Percentiles rank a stretch among this genome's conserved stretches.
phyloP scores from a whole-genome alignment of 1,140 invertebrate genomes.

The Drosophila ercepeae region DNA sequence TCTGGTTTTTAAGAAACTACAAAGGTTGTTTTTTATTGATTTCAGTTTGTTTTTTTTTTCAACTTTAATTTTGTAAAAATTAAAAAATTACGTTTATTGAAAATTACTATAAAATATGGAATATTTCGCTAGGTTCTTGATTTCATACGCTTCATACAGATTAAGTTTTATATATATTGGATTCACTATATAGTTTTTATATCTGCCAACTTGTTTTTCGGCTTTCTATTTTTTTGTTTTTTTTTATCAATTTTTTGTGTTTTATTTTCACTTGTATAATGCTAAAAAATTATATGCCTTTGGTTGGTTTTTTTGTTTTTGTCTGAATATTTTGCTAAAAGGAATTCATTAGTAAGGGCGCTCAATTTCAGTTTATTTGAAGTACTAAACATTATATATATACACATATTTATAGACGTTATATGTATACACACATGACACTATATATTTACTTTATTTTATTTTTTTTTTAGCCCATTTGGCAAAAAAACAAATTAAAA shows the following conservation, averaged over 20 bases:
- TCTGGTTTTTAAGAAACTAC: conserved; percentile 70
- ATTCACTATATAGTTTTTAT: conserved; percentile 59
- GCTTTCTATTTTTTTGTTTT: conserved; percentile 63
- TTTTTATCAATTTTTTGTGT: conserved; percentile 48
- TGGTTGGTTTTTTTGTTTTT: conserved; percentile 50
- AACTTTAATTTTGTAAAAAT: conserved; percentile 80
- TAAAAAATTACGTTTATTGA: conserved; percentile 80
- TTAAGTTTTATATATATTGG: conserved; percentile 58
- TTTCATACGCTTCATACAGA: conserved; percentile 59
- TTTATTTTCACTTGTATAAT: conserved; percentile 72
- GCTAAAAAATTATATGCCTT: conserved; percentile 79
- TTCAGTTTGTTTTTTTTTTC: conserved; percentile 43
- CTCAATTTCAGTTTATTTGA: conserved; percentile 75
- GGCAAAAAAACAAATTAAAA: conserved; percentile 59
- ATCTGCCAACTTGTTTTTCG: conserved; percentile 47
- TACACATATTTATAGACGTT: conserved; percentile 32
- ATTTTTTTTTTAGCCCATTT: conserved; percentile 3
- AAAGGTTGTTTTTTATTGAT: conserved; percentile 46
- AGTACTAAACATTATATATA: conserved; percentile 67
- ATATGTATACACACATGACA: conserved; percentile 24
- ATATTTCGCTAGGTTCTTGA: conserved; percentile 71
- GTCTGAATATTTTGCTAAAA: conserved; percentile 78
- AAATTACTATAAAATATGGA: conserved; percentile 80
- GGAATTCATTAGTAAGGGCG: conserved; percentile 79
- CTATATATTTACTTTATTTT: neutral